Evolutionary conservation across 2,888 invertebrate genomes (phyloP).

Genomic region (Sussaba pulchella): DNA sequence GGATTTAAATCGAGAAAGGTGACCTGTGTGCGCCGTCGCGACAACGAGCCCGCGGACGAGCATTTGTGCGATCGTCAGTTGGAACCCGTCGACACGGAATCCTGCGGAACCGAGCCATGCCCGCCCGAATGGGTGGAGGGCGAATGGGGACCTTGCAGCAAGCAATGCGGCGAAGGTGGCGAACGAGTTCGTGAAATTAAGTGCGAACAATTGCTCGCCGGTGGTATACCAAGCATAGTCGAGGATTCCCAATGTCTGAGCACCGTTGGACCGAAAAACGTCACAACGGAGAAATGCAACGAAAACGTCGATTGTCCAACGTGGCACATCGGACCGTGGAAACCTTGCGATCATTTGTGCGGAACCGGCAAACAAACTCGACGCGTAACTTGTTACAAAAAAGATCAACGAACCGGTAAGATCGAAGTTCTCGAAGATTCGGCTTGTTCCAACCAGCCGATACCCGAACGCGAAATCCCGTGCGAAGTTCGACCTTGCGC

Average conservation of each 20-base stretch:
- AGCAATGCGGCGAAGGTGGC: conserved; percentile 92
- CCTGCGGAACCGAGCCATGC: conserved; percentile 92
- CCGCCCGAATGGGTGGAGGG: conserved; percentile 92
- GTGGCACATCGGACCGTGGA: conserved; percentile 96
- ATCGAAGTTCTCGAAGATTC: conserved; percentile 89
- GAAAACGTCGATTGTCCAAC: conserved; percentile 91
- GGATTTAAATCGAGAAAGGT: conserved; percentile 92
- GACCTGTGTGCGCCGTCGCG: conserved; percentile 91
- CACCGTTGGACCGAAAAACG: conserved; percentile 89
- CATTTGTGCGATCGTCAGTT: conserved; percentile 91
- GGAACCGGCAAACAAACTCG: conserved; percentile 94
- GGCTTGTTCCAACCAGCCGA: conserved; percentile 87
- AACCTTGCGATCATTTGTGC: conserved; percentile 95
- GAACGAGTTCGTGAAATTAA: conserved; percentile 89
- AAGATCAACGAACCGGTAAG: conserved; percentile 86
- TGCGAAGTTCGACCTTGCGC: conserved; percentile 94
- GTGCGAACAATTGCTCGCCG: conserved; percentile 92
- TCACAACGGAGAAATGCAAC: conserved; percentile 90
- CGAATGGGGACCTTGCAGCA: conserved; percentile 93
- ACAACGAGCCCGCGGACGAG: conserved; percentile 89
- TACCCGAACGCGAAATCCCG: conserved; percentile 89
- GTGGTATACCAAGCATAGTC: conserved; percentile 90
- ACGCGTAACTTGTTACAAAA: conserved; percentile 92
- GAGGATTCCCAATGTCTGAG: conserved; percentile 91
- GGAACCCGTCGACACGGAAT: conserved; percentile 89